Evolutionary conservation across 2,113 vertebrate genomes (phyloP).

Genomic region (Pandion haliaetus): DNA sequence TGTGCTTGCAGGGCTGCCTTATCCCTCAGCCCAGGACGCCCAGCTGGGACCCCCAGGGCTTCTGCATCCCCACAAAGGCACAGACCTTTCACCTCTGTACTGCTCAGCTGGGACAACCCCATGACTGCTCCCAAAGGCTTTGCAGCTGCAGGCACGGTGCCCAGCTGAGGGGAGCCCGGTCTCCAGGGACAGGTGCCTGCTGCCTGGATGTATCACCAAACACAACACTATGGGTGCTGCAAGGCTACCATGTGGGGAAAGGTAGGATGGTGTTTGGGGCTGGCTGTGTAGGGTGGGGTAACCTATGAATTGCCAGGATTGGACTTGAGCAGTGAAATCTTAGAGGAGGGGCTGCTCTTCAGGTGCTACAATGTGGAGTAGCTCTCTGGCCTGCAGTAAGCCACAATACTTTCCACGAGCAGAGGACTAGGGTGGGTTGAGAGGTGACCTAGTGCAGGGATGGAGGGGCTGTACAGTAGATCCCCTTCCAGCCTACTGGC

Average conservation of each 20-base stretch:
- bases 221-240: neutral
- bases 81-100: neutral
- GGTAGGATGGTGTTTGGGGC: neutral
- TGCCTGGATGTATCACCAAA: neutral
- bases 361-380: neutral
- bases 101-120: neutral
- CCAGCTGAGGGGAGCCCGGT: neutral
- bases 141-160: neutral
- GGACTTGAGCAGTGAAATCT: neutral
- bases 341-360: neutral
- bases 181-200: neutral
- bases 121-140: rapidly evolving
- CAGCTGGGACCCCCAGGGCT: neutral
- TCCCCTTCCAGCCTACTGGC: neutral
- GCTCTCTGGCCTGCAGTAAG: neutral
- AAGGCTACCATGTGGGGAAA: rapidly evolving
- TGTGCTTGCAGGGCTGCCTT: neutral
- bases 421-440: neutral
- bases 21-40: neutral
- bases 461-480: too few species aligned
- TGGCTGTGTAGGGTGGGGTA: neutral
- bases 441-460: neutral
- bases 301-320: neutral
- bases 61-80: rapidly evolving
- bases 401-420: neutral